A percentile compares a stretch with the other conserved stretches of the same genome.
Conservation (phyloP, 2,113 vertebrate genomes). For the Thamnophis sirtalis region DNA sequence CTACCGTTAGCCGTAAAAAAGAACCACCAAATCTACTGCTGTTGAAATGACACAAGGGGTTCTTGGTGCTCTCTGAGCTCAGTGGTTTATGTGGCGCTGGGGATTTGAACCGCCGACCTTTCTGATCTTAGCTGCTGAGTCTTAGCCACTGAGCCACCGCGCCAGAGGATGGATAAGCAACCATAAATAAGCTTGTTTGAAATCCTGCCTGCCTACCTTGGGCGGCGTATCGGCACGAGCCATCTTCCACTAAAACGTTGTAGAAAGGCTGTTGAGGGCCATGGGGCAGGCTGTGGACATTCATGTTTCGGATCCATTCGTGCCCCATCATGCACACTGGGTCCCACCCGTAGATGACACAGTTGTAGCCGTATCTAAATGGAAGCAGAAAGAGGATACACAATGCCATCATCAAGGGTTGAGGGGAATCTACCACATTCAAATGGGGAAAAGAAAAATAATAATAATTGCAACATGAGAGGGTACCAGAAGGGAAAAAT, state of each 20-base stretch:
- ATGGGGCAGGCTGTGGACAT: conserved; percentile 86
- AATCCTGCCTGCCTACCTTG: conserved; percentile 73
- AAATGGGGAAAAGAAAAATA: too few relatives aligned
- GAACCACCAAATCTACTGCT: neutral
- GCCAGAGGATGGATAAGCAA: neutral
- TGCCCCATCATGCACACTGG: conserved; percentile 96
- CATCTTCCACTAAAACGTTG: conserved; percentile 92
- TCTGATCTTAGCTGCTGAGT: too few relatives aligned
- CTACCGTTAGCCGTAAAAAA: neutral
- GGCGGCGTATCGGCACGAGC: conserved; percentile 90
- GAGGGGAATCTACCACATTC: too few relatives aligned
- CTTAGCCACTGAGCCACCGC: too few relatives aligned
- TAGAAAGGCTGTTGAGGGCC: conserved; percentile 95
- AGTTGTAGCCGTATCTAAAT: conserved; percentile 87
- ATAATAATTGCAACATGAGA: too few relatives aligned
- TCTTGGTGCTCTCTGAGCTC: too few relatives aligned
- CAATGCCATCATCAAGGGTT: neutral
- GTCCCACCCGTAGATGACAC: conserved; percentile 96
- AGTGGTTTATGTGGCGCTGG: too few relatives aligned
- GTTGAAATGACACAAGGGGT: too few relatives aligned
- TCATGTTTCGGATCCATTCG: conserved; percentile 96
- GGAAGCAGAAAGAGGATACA: neutral
- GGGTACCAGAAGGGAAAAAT: too few relatives aligned
- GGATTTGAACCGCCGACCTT: too few relatives aligned
- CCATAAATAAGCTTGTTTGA: neutral